Evolutionary conservation across 2,888 invertebrate species (phyloP).

Genomic region (Caenorhabditis sulstoni): DNA sequence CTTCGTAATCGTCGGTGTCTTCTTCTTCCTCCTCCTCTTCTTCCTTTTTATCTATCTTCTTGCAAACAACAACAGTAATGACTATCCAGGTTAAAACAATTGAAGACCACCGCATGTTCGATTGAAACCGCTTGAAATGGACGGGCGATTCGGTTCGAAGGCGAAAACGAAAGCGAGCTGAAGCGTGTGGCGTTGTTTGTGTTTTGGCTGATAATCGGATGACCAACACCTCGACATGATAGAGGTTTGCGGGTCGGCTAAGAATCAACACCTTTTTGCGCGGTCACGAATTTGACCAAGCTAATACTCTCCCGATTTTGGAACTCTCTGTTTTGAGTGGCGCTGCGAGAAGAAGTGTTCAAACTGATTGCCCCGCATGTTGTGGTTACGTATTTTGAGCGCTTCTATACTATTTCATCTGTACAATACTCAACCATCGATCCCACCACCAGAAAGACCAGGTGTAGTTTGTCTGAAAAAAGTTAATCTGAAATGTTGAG

Average conservation of each 20-base stretch:
- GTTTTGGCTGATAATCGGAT: slow-evolving; percentile 56
- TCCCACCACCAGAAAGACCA: slow-evolving; percentile 69
- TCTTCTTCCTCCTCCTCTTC: slow-evolving; percentile 39
- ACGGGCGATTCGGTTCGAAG: background rate
- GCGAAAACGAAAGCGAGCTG: background rate
- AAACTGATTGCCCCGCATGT: slow-evolving; percentile 22
- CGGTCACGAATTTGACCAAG: slow-evolving; percentile 52
- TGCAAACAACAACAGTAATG: slow-evolving; percentile 38
- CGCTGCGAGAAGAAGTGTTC: slow-evolving; percentile 9
- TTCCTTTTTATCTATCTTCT: slow-evolving; percentile 32
- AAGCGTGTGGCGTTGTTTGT: slow-evolving; percentile 38
- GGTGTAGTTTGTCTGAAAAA: slow-evolving; percentile 39
- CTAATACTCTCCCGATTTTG: slow-evolving; percentile 50
- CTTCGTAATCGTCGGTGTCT: slow-evolving; percentile 58
- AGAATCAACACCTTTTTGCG: slow-evolving; percentile 60
- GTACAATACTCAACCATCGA: slow-evolving; percentile 53
- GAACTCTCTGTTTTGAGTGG: slow-evolving; percentile 33
- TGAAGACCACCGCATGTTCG: slow-evolving; percentile 34
- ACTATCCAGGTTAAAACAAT: slow-evolving; percentile 34
- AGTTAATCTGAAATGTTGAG: background rate
- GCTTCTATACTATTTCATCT: slow-evolving; percentile 13
- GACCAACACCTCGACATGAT: slow-evolving; percentile 50
- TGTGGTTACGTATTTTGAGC: slow-evolving; percentile 13
- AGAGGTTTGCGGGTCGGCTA: slow-evolving; percentile 5
- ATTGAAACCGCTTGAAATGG: slow-evolving; percentile 31